These are phyloP conservation scores for Plagodis pulveraria DNA, from an alignment of 2,888 invertebrate species.

Conservation along the genomic window DNA sequence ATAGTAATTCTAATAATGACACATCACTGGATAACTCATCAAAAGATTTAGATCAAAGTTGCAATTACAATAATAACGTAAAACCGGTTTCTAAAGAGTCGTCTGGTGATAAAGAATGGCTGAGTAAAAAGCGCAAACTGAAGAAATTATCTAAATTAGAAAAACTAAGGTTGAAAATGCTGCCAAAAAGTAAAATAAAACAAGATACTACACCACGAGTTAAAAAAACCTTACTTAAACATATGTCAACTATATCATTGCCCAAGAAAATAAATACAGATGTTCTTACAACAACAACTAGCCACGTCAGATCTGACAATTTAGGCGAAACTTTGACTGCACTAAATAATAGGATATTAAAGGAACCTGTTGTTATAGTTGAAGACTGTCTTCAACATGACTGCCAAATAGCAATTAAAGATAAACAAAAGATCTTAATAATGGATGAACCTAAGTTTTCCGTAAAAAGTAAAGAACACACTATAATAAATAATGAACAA, in stretches of 20 bases:
- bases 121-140: constrained; percentile 14
- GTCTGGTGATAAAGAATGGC: too few species aligned
- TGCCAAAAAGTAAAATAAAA: constrained; percentile 65
- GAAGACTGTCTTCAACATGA: constrained; percentile 8
- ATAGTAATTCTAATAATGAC: too few species aligned
- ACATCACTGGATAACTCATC: too few species aligned
- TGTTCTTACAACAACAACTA: constrained; percentile 41
- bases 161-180: constrained; percentile 55
- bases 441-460: too few species aligned
- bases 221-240: constrained; percentile 40
- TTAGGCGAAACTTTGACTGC: constrained; percentile 65
- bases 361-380: constrained; percentile 15
- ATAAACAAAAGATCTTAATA: too few species aligned
- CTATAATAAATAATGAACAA: background rate
- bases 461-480: background rate
- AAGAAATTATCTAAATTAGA: constrained; percentile 60
- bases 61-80: too few species aligned
- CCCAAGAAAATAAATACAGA: constrained; percentile 30
- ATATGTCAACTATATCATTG: constrained; percentile 35
- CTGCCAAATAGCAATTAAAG: too few species aligned
- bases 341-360: constrained; percentile 48
- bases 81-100: too few species aligned
- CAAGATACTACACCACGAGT: constrained; percentile 22
- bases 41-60: too few species aligned
- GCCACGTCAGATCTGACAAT: constrained; percentile 61